Conservation (phyloP, 2,113 vertebrate species). For the Notothenia coriiceps region DNA sequence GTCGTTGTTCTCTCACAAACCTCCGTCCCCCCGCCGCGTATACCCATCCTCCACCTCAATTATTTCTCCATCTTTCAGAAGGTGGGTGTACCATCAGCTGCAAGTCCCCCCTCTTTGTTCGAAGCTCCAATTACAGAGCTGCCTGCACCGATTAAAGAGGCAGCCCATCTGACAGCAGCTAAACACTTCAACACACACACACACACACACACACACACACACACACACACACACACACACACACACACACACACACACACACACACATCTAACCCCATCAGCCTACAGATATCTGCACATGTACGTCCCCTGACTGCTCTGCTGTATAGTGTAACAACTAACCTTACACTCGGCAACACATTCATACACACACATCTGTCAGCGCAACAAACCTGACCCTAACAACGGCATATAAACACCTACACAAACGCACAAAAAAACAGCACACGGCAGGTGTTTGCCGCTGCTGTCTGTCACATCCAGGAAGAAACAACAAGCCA, state of each 20-base stretch:
- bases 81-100: conserved; percentile 50
- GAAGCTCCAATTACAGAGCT: conserved; percentile 74
- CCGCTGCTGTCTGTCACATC: conserved; percentile 53
- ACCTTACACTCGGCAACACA: conserved; percentile 25
- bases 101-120: conserved; percentile 19
- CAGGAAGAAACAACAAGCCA: conserved; percentile 49
- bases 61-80: conserved; percentile 65
- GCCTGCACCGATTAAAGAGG: conserved; percentile 75
- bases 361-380: conserved; percentile 31
- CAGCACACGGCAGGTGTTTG: conserved; percentile 45
- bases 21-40: not conserved
- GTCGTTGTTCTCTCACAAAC: too few species aligned
- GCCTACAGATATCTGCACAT: conserved; percentile 5
- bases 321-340: conserved; percentile 31
- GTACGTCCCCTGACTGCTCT: conserved; percentile 14
- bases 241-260: conserved; percentile 45
- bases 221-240: conserved; percentile 38
- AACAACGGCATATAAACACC: not conserved
- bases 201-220: conserved; percentile 45
- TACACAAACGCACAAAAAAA: not conserved
- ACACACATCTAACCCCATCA: conserved; percentile 43
- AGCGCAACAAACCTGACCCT: conserved; percentile 44
- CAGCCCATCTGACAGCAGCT: conserved; percentile 62
- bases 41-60: conserved; percentile 65
- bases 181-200: conserved; percentile 48